Evolutionary conservation across 2,797 vertebrate genomes (phyloP).

Genomic region (Melanotaenia pygmaea): DNA sequence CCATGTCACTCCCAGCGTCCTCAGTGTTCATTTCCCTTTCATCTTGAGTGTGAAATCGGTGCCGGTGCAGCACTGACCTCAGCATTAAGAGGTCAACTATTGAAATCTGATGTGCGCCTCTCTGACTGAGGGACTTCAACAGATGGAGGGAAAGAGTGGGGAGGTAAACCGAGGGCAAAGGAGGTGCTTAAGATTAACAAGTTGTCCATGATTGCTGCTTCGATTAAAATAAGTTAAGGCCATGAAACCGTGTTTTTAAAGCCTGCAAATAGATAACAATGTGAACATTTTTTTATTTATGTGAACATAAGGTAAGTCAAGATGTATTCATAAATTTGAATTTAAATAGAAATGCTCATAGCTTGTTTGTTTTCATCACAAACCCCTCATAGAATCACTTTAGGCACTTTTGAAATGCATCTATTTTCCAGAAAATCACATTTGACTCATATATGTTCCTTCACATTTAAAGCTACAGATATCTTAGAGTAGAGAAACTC

Average conservation of each 20-base stretch:
- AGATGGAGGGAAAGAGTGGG: constrained; percentile 72
- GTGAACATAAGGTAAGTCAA: neutral
- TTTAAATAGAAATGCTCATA: neutral
- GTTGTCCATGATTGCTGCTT: constrained; percentile 17
- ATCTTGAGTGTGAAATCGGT: constrained; percentile 88
- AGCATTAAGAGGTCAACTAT: constrained; percentile 88
- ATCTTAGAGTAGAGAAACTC: constrained; percentile 44
- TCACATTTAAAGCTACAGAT: constrained; percentile 28
- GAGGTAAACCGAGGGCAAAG: constrained; percentile 51
- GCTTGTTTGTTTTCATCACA: neutral
- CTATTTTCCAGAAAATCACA: neutral
- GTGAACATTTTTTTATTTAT: neutral
- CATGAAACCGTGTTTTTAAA: neutral
- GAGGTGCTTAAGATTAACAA: constrained; percentile 49
- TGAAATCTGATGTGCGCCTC: constrained; percentile 87
- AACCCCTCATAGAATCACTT: neutral
- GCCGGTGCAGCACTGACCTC: constrained; percentile 84
- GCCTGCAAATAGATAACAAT: neutral
- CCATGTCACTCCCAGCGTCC: constrained; percentile 79
- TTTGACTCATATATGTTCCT: constrained; percentile 14
- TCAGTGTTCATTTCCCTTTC: constrained; percentile 88
- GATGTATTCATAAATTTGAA: neutral
- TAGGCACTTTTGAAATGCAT: constrained; percentile 4
- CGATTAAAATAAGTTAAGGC: constrained; percentile 15
- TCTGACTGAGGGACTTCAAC: constrained; percentile 80